Evolutionary conservation across 1,140 invertebrate genomes (phyloP).

Genomic region (Rhopalosiphum maidis): DNA sequence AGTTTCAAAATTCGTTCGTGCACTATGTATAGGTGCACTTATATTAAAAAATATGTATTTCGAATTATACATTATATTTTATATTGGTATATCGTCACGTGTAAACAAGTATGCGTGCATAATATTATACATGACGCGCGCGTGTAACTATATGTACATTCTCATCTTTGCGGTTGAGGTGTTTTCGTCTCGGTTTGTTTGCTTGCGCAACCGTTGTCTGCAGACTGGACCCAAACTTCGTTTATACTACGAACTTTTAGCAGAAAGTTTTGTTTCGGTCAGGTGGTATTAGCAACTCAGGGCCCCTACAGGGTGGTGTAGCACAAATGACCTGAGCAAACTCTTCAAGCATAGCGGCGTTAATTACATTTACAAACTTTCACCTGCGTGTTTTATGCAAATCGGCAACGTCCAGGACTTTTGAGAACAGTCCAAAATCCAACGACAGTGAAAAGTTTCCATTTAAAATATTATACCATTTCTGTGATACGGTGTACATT

Average conservation of each 20-base stretch:
- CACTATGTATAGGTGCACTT: neutral
- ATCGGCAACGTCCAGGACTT: slow-evolving; percentile 6
- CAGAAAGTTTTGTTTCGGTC: slow-evolving; percentile 30
- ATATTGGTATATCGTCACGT: neutral
- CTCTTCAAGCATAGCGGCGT: neutral
- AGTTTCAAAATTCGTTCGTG: neutral
- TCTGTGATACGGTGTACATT: neutral
- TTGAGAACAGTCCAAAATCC: neutral
- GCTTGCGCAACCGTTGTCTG: neutral
- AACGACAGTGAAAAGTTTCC: slow-evolving; percentile 18
- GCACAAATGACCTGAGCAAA: neutral
- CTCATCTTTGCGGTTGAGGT: neutral
- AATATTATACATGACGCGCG: neutral
- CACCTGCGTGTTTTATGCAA: slow-evolving; percentile 25
- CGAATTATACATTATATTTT: neutral
- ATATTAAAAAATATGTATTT: neutral
- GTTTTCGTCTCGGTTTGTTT: slow-evolving; percentile 9
- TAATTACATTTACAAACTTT: slow-evolving; percentile 33
- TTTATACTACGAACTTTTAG: slow-evolving; percentile 24
- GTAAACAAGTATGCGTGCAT: neutral
- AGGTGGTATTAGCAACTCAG: slow-evolving; percentile 10
- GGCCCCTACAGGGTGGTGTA: slow-evolving; percentile 26
- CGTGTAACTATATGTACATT: neutral
- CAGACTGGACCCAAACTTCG: slow-evolving; percentile 34
- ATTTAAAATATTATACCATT: neutral